phyloP scores from a whole-genome alignment of 2,797 vertebrate genomes.

The Acipenser transmontanus region DNA sequence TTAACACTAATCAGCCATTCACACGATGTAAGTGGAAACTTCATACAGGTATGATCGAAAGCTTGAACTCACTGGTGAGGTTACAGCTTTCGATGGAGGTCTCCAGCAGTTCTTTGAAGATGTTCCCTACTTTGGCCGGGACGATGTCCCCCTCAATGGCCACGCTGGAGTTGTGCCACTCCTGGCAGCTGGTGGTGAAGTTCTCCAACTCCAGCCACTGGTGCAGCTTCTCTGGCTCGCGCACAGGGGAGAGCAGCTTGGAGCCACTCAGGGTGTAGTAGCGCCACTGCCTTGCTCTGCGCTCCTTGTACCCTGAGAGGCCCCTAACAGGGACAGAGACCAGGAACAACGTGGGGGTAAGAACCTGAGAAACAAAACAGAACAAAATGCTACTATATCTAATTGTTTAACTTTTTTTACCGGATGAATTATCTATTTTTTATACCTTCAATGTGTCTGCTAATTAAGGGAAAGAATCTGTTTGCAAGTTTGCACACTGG shows the following conservation, averaged over 20 bases:
- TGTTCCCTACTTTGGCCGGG: slow-evolving; percentile 61
- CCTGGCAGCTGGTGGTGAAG: slow-evolving; percentile 62
- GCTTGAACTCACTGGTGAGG: slow-evolving; percentile 55
- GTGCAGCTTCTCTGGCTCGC: slow-evolving; percentile 65
- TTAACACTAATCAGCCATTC: no score
- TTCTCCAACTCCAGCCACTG: slow-evolving; percentile 72
- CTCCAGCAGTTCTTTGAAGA: slow-evolving; percentile 66
- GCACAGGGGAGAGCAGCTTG: slow-evolving; percentile 58
- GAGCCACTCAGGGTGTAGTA: slow-evolving; percentile 63
- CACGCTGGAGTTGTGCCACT: slow-evolving; percentile 63
- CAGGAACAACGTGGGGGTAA: slow-evolving; percentile 54
- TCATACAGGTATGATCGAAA: no score
- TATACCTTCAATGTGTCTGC: no score
- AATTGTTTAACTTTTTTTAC: no score
- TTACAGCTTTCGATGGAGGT: slow-evolving; percentile 55
- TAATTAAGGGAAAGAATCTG: no score
- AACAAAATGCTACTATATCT: neutral
- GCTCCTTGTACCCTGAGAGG: slow-evolving; percentile 62
- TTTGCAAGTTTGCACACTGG: no score
- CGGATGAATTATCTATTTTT: no score
- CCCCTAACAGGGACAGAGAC: slow-evolving; percentile 60
- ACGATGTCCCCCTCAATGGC: slow-evolving; percentile 71
- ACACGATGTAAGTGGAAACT: no score
- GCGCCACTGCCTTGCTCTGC: slow-evolving; percentile 50
- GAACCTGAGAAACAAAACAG: slow-evolving; percentile 24